Base-by-base conservation (phyloP, 1,140 invertebrate genomes). In the Armadillidium nasatum region DNA sequence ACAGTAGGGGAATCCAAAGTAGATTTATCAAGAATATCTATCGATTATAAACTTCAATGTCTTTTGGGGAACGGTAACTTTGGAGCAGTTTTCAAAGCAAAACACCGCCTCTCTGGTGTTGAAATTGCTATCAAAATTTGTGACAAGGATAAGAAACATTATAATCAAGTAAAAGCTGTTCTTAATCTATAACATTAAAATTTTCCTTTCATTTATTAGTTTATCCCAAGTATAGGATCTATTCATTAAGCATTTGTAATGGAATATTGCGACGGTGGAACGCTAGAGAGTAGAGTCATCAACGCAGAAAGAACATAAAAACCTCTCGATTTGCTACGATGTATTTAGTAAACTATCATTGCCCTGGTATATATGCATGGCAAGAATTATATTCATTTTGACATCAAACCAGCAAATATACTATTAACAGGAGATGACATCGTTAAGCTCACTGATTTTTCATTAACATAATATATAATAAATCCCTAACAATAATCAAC, bases 191-290 rank as follows among this genome's bases (percentile, higher is more conserved):
- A 60, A 60, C 50, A 60, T 60, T 7, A 60, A 19, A 60, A 60
- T 19, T 60, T 60, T 60, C 50, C 50, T 60, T 60, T 19, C 19
- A 60, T 60, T 60, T 60, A 60, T 60, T 60, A 60, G 19, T 19
- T 50, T 9, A 15, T 50, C 9, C 46, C 50, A 60, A 60, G 19
- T 19, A 60, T 60, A 15, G 50, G 46, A 60, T 60, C 50, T 15
- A 15, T 60, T 19, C 50, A 60, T 60, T 19, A 60, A 60, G 50
- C 50, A 13, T 60, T 60, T 60, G 50, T 60, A 2, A 60, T 60
- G 50, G 50, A 60, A 19, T 60, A 60, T 60, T 60, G 50, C 7
- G 50, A 13, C 11, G 7, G 50, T 15, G 50, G 50, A 19, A 60
- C 50, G 7, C 2, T 60, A 60, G 50, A 60, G 19, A 19, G 19